A percentile compares a stretch with the other conserved stretches of the same genome.
Evolutionary conservation across 1,140 invertebrate genomes (phyloP).

Genomic region (Lordiphosa collinella): DNA sequence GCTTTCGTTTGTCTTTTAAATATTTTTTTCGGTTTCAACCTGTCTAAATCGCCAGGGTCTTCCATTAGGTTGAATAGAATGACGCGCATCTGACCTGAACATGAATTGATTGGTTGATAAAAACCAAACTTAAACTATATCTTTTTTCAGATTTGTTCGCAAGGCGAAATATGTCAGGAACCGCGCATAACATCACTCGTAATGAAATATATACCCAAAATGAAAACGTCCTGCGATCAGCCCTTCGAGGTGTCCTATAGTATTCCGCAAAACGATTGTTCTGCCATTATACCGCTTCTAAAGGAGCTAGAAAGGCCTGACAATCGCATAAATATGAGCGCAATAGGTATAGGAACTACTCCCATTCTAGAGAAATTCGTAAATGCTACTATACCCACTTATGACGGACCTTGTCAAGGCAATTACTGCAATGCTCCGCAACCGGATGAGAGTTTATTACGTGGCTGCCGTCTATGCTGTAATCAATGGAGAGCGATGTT

Average conservation of each 20-base stretch:
- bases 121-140: not conserved
- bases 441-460: not conserved
- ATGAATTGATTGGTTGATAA: too few species aligned
- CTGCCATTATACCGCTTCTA: slow-evolving; percentile 5
- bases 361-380: slow-evolving; percentile 11
- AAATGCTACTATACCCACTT: not conserved
- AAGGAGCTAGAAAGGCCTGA: not conserved
- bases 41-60: too few species aligned
- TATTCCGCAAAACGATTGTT: slow-evolving; percentile 4
- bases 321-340: not conserved
- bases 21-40: too few species aligned
- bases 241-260: slow-evolving; percentile 5
- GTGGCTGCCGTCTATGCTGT: not conserved
- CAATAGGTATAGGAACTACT: slow-evolving; percentile 15
- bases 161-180: slow-evolving; percentile 4
- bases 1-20: too few species aligned
- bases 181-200: slow-evolving; percentile 1
- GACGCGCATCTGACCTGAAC: too few species aligned
- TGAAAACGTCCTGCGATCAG: not conserved
- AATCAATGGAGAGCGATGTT: slow-evolving; percentile 24
- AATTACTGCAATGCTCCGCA: not conserved
- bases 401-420: too few species aligned
- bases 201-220: slow-evolving; percentile 9
- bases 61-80: too few species aligned
- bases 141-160: slow-evolving; percentile 4